Base-by-base conservation (phyloP, 1,140 invertebrate species). In the Lethocerus indicus region DNA sequence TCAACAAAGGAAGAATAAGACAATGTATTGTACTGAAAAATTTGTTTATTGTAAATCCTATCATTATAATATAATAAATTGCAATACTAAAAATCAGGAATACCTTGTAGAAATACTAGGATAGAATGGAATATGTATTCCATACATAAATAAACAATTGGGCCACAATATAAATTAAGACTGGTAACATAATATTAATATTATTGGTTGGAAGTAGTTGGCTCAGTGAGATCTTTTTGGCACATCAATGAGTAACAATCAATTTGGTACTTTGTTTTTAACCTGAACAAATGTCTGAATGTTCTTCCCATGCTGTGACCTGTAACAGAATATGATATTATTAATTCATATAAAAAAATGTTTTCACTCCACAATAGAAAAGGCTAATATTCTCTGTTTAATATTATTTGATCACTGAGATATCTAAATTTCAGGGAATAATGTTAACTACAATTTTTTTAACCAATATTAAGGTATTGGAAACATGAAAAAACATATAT, bases 281-380 rank as follows among this genome's bases (percentile, higher is more conserved):
- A 60, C 79, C 78, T 6, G 77, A 78, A 65, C 81, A 84, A 50
- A 82, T 51, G 64, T 87, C 82, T n/a, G 81, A 85, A 64, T 85
- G 83, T 49, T 85, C 80, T 60, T 85, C 81, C 83, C 83, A 87
- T 13, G 82, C 80, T 44, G 78, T 72, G 40, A 85, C 80, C 83
- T 86, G 54, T 66, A 69, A 57, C 56, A 59, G 56, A 60, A 42
- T 49, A 42, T 39, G 47, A 29, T 50, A 42, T 26, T 5, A 14
- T 20, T 14, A 3, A 20, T 39, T 39, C 5, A n/a, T 39, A 2
- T 20, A 39, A 6, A 1, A 36, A 9, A 9, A 20, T 4, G 9
- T 20, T 14, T 20, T 16, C 2, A 37, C n/a, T n/a, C n/a, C n/a
- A n/a, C n/a, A n/a, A n/a, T 7, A 32, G 7, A 9, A 9, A 28